phyloP scores from a whole-genome alignment of 92 coral and sea anemone species.

The Metridium senile region DNA sequence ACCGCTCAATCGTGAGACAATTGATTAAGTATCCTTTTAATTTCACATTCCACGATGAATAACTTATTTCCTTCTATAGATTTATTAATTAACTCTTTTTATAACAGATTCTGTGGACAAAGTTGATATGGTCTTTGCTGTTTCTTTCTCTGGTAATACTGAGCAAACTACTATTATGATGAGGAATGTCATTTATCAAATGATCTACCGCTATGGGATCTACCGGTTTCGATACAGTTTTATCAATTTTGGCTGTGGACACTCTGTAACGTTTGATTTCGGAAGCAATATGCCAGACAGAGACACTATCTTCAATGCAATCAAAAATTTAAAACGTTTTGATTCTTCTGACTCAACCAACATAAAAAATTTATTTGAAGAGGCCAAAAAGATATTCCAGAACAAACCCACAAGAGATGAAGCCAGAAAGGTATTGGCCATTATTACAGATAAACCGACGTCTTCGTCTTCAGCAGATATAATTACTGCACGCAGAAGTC shows the following conservation, averaged over 20 bases:
- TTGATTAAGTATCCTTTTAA: too few species aligned
- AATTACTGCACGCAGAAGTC: constrained; percentile 12
- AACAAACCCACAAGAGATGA: constrained; percentile 16
- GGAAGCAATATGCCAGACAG: constrained; percentile 18
- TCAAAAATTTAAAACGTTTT: not conserved
- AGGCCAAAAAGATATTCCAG: constrained; percentile 14
- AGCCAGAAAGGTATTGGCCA: constrained; percentile 21
- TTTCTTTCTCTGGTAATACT: constrained; percentile 2
- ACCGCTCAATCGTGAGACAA: too few species aligned
- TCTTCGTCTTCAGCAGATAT: constrained; percentile 3
- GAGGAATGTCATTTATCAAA: constrained; percentile 12
- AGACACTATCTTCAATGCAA: constrained; percentile 10
- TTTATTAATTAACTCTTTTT: not conserved
- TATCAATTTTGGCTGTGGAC: constrained; percentile 22
- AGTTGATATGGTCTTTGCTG: constrained; percentile 34
- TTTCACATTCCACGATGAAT: too few species aligned
- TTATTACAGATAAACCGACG: constrained; percentile 29
- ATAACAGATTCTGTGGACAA: constrained; percentile 11
- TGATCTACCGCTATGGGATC: constrained; percentile 31
- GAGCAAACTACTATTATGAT: constrained; percentile 8
- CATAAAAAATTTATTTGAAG: not conserved
- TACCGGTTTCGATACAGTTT: constrained; percentile 26
- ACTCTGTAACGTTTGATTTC: constrained; percentile 22
- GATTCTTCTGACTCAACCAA: constrained; percentile 1
- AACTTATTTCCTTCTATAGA: not conserved